A percentile compares a stretch with the other conserved stretches of the same genome.
phyloP scores from a whole-genome alignment of 2,888 invertebrate species.

The Catonia carolina region DNA sequence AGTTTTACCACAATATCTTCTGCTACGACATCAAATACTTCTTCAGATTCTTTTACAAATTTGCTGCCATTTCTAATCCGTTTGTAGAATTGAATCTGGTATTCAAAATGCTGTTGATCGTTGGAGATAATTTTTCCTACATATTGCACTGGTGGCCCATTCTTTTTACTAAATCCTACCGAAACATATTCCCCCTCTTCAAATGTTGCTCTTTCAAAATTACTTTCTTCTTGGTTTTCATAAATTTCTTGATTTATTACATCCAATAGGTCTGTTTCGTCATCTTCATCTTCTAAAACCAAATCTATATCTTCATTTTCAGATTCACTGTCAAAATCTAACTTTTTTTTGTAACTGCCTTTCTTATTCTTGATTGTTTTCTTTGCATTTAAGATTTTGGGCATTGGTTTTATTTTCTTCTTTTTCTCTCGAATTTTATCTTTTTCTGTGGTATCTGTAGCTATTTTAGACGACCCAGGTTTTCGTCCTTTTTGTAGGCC shows the following conservation, averaged over 20 bases:
- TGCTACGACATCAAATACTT: no score
- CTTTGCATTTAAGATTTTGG: no score
- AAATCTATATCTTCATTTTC: not conserved
- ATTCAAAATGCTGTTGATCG: no score
- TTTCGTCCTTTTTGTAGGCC: not conserved
- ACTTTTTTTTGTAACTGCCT: not conserved
- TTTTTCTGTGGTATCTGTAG: not conserved
- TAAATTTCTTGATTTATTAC: not conserved
- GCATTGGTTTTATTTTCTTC: not conserved
- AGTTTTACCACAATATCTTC: no score
- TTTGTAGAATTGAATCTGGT: no score
- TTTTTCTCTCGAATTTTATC: not conserved
- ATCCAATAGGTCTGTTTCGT: not conserved
- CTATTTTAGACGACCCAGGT: not conserved
- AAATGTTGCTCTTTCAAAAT: not conserved
- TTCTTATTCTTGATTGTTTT: no score
- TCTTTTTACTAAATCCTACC: no score
- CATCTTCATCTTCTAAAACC: not conserved
- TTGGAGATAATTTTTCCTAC: no score
- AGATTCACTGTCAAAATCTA: not conserved
- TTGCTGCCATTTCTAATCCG: no score
- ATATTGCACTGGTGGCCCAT: no score
- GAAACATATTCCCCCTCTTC: no score
- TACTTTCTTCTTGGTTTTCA: not conserved
- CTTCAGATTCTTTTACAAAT: no score